Conservation (phyloP, 2,888 invertebrate genomes). For the Volucella bombylans region DNA sequence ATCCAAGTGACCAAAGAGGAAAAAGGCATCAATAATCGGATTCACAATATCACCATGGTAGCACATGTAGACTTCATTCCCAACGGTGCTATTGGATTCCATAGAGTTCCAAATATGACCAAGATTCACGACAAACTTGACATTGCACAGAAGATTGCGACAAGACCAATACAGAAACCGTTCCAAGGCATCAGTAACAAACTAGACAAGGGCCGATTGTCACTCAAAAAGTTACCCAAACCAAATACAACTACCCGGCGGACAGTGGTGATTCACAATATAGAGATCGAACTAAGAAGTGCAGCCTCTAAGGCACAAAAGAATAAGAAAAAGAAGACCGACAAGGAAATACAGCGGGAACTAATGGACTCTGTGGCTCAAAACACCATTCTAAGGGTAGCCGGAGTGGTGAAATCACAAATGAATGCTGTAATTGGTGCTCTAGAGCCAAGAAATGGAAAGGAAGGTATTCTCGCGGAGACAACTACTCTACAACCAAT, state of each 20-base stretch:
- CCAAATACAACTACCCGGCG: constrained; percentile 76
- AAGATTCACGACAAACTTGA: constrained; percentile 86
- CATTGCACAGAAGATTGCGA: constrained; percentile 82
- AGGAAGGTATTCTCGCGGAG: constrained; percentile 6
- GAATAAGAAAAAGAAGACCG: constrained; percentile 51
- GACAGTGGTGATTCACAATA: constrained; percentile 80
- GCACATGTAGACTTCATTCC: constrained; percentile 77
- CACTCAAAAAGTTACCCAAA: constrained; percentile 72
- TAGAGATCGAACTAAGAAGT: constrained; percentile 79
- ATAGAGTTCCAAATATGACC: constrained; percentile 76
- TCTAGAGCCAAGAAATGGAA: constrained; percentile 29
- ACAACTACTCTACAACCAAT: neutral
- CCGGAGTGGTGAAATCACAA: constrained; percentile 57
- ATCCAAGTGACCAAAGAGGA: constrained; percentile 75
- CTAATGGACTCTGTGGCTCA: constrained; percentile 32
- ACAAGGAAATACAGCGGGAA: constrained; percentile 14
- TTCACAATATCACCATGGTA: constrained; percentile 69
- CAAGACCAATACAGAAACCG: constrained; percentile 80
- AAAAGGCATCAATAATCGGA: constrained; percentile 78
- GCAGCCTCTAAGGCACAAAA: constrained; percentile 56
- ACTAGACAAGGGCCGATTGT: constrained; percentile 77
- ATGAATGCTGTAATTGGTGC: constrained; percentile 41
- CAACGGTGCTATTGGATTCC: constrained; percentile 77
- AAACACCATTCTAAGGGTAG: constrained; percentile 47
- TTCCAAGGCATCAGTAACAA: constrained; percentile 78